Evolutionary conservation across 1,140 invertebrate species (phyloP).

Genomic region (Apis dorsata): DNA sequence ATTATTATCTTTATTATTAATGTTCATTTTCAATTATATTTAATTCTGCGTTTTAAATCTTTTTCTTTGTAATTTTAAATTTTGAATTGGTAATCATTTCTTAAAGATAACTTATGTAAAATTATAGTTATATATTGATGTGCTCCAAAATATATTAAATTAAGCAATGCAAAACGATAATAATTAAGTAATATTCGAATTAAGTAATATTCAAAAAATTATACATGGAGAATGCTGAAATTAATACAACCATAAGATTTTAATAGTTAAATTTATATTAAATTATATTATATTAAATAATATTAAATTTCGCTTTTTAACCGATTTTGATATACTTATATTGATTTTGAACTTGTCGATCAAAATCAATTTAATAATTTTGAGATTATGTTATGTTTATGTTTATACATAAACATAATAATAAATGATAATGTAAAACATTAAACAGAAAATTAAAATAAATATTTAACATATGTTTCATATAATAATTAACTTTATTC

Average conservation of each 20-base stretch:
- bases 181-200: background rate
- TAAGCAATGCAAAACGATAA: no score
- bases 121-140: no score
- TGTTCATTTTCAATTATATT: background rate
- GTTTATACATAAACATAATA: background rate
- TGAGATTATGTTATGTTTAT: background rate
- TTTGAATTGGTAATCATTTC: background rate
- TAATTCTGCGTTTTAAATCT: background rate
- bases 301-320: background rate
- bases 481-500: background rate
- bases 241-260: background rate
- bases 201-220: background rate
- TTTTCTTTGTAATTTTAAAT: background rate
- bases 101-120: no score
- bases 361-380: background rate
- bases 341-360: background rate
- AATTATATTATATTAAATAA: no score
- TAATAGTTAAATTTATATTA: no score
- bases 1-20: no score
- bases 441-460: background rate
- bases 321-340: background rate
- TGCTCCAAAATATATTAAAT: no score
- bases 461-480: conserved; percentile 17
- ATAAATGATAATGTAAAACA: background rate
- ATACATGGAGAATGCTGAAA: background rate